Evolutionary conservation across 2,797 vertebrate genomes (phyloP).

Genomic region (Melanotaenia boesemani): DNA sequence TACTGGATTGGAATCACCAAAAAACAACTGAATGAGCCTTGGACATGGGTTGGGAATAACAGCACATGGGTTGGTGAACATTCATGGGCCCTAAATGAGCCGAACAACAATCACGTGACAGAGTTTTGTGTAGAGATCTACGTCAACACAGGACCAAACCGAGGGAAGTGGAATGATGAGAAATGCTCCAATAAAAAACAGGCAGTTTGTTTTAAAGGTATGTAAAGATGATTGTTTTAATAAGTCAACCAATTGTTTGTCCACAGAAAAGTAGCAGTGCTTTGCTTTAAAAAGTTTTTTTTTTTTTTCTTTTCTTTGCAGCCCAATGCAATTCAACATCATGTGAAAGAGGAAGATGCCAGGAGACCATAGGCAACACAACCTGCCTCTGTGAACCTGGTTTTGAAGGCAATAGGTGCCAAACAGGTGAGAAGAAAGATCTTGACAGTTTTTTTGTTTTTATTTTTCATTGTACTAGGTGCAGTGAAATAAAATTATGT

Average conservation of each 20-base stretch:
- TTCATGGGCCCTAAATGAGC: constrained; percentile 79
- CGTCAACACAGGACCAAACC: rapidly evolving
- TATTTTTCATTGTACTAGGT: too few relatives aligned
- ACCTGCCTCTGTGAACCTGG: constrained; percentile 77
- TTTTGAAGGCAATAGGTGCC: constrained; percentile 70
- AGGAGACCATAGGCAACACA: constrained; percentile 72
- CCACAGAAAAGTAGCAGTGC: neutral
- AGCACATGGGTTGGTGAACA: constrained; percentile 69
- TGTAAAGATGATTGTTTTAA: neutral
- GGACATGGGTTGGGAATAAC: constrained; percentile 84
- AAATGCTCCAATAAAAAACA: constrained; percentile 40
- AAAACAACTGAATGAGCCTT: constrained; percentile 49
- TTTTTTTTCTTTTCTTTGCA: constrained; percentile 43
- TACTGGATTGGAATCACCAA: constrained; percentile 87
- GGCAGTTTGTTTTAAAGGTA: constrained; percentile 79
- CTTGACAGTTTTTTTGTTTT: neutral
- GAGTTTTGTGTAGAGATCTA: constrained; percentile 86
- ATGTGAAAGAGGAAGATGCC: constrained; percentile 73
- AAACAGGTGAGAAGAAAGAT: constrained; percentile 64
- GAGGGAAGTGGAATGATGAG: constrained; percentile 85
- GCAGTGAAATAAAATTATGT: too few relatives aligned
- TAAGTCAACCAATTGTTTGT: neutral
- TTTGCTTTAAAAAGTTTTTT: neutral
- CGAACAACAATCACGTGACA: constrained; percentile 70
- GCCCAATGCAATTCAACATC: constrained; percentile 73